Conservation (phyloP, 2,888 invertebrate genomes). For the Noctua pronuba region DNA sequence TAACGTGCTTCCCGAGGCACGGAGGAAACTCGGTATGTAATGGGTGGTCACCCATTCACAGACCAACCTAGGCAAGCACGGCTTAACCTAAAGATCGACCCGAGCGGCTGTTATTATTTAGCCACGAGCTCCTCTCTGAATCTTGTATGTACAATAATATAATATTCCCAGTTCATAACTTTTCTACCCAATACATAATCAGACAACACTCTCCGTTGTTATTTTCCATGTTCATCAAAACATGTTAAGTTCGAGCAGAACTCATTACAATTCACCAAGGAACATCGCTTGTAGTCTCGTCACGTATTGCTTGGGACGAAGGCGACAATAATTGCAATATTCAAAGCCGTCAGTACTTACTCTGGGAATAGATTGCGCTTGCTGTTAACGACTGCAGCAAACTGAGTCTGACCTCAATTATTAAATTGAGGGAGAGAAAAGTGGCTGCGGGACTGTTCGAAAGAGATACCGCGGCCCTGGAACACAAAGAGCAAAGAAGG, state of each 20-base stretch:
- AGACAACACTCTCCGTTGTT: not conserved
- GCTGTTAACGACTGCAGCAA: slow-evolving; percentile 28
- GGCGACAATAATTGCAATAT: slow-evolving; percentile 58
- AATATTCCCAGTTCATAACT: slow-evolving; percentile 1
- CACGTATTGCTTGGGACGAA: slow-evolving; percentile 21
- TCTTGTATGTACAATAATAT: not conserved
- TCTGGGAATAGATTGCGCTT: slow-evolving; percentile 26
- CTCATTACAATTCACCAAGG: slow-evolving; percentile 55
- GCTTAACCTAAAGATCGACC: too few species aligned
- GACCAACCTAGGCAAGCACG: too few species aligned
- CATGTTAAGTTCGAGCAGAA: slow-evolving; percentile 36
- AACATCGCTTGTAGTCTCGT: slow-evolving; percentile 28
- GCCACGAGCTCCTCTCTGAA: not conserved
- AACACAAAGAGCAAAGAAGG: too few species aligned
- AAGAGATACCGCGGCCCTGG: too few species aligned
- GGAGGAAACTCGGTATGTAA: too few species aligned
- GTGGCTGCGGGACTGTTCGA: too few species aligned
- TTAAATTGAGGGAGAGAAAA: not conserved
- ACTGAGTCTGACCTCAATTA: slow-evolving; percentile 17
- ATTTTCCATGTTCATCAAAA: slow-evolving; percentile 38
- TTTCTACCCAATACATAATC: slow-evolving; percentile 18
- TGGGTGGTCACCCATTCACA: too few species aligned
- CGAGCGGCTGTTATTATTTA: too few species aligned
- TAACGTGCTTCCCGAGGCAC: too few species aligned
- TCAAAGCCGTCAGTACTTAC: slow-evolving; percentile 45